phyloP scores from a whole-genome alignment of 2,888 invertebrate species.

The Nomada ferruginata region DNA sequence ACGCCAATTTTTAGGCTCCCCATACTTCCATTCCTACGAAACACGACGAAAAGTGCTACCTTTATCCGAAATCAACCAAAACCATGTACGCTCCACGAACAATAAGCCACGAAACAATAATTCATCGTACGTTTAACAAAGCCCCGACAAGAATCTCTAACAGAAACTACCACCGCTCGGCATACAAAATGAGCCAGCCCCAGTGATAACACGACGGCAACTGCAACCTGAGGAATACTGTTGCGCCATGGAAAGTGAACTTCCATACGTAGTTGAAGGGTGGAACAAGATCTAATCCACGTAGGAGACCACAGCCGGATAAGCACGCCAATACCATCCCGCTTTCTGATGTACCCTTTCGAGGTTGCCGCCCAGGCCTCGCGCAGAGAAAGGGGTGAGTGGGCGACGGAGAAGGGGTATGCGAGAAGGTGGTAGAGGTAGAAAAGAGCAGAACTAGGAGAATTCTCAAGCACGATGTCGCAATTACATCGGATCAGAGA shows the following conservation, averaged over 20 bases:
- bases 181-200: no score
- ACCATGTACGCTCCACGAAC: no score
- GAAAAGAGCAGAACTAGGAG: conserved; percentile 64
- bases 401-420: conserved; percentile 13
- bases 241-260: conserved; percentile 57
- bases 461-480: conserved; percentile 79
- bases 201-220: not conserved
- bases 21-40: no score
- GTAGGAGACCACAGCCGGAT: conserved; percentile 50
- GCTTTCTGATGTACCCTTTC: conserved; percentile 17
- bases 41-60: no score
- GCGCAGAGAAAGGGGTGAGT: conserved; percentile 25
- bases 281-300: conserved; percentile 60
- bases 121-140: no score
- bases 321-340: conserved; percentile 49
- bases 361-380: conserved; percentile 18
- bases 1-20: no score
- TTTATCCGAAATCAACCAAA: no score
- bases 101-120: no score
- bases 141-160: not conserved
- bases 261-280: conserved; percentile 46
- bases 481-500: conserved; percentile 83
- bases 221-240: not conserved
- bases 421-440: conserved; percentile 10
- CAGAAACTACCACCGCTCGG: no score